Evolutionary conservation across 1,140 invertebrate species (phyloP).

Genomic region (Caenorhabditis latens): DNA sequence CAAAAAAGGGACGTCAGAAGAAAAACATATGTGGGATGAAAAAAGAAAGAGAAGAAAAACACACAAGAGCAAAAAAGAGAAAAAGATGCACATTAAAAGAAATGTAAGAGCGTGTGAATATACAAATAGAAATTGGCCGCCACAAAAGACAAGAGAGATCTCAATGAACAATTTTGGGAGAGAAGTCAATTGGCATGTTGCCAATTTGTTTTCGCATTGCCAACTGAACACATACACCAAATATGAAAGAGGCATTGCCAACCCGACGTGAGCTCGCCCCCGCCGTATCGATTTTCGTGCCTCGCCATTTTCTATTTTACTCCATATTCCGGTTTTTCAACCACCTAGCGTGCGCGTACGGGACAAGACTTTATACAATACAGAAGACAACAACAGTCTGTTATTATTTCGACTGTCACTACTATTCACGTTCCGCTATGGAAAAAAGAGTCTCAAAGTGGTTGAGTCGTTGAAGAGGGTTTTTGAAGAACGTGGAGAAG

Average conservation of each 20-base stretch:
- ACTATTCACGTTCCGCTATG: background rate
- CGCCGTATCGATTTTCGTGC: conserved; percentile 37
- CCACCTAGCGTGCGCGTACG: conserved; percentile 15
- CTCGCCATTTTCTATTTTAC: conserved; percentile 28
- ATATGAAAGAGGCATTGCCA: background rate
- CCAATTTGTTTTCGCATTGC: conserved; percentile 32
- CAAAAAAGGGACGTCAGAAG: background rate
- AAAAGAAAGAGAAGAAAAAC: conserved; percentile 9
- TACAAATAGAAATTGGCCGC: background rate
- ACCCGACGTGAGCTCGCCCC: conserved; percentile 25
- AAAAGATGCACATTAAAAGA: conserved; percentile 30
- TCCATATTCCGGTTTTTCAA: conserved; percentile 45
- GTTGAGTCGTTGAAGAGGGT: background rate
- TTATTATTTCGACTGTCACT: conserved; percentile 37
- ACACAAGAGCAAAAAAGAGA: background rate
- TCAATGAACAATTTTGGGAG: background rate
- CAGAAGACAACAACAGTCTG: background rate
- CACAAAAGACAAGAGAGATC: background rate
- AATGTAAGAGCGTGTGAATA: conserved; percentile 40
- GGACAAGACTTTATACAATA: background rate
- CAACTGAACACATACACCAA: conserved; percentile 35
- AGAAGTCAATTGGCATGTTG: background rate
- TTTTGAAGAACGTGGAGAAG: background rate
- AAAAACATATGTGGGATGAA: conserved; percentile 4
- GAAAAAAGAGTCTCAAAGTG: background rate